Conservation (phyloP, 2,888 invertebrate species). For the Cephus rjabovi region DNA sequence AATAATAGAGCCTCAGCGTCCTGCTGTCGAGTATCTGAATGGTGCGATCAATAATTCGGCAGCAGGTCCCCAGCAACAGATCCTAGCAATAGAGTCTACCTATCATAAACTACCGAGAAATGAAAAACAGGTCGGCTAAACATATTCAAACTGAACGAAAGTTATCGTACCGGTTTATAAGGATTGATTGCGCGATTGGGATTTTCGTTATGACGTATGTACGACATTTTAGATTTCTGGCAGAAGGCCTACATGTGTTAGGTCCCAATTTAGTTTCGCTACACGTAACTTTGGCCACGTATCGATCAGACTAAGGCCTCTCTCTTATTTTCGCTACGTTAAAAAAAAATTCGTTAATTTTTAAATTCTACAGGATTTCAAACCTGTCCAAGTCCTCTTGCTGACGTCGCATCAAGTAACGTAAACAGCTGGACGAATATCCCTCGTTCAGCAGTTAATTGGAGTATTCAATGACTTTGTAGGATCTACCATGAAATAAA, state of each 20-base stretch:
- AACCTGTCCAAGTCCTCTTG: not conserved
- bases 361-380: not conserved
- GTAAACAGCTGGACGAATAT: not conserved
- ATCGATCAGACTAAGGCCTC: not conserved
- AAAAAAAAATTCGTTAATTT: not conserved
- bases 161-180: not conserved
- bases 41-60: not conserved
- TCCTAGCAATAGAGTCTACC: not conserved
- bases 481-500: not conserved
- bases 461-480: not conserved
- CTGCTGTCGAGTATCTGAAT: not conserved
- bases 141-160: not conserved
- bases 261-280: not conserved
- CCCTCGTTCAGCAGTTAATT: not conserved
- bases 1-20: not conserved
- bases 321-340: not conserved
- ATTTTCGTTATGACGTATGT: not conserved
- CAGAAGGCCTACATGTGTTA: not conserved
- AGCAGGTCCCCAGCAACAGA: not conserved
- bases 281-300: not conserved
- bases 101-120: not conserved
- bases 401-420: not conserved
- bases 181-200: not conserved
- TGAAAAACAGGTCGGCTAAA: not conserved
- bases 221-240: not conserved